Percentiles rank a stretch among this genome's conserved stretches.
phyloP scores from a whole-genome alignment of 2,888 invertebrate genomes.

The Lasioglossum vierecki region DNA sequence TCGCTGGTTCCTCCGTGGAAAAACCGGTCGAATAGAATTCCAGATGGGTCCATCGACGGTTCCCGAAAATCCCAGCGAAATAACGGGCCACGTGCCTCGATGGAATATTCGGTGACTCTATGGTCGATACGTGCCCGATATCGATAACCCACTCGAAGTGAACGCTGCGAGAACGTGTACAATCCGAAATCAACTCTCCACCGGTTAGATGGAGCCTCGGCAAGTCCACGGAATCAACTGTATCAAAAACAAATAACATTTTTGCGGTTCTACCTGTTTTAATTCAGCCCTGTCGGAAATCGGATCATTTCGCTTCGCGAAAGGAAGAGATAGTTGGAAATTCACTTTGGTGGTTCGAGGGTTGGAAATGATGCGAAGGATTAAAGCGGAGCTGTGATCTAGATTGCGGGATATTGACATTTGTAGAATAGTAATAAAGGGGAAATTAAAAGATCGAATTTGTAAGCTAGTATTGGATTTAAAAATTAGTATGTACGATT shows the following conservation, averaged over 20 bases:
- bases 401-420: neutral
- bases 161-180: neutral
- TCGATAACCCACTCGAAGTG: constrained; percentile 3
- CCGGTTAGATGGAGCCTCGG: neutral
- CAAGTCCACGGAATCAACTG: neutral
- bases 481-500: neutral
- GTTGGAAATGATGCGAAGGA: neutral
- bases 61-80: constrained; percentile 9
- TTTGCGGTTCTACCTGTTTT: neutral
- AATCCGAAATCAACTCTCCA: neutral
- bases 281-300: neutral
- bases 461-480: neutral
- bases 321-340: neutral
- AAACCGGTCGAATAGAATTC: neutral
- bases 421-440: neutral
- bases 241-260: neutral
- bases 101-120: constrained; percentile 8
- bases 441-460: neutral
- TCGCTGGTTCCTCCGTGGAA: neutral
- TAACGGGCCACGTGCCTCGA: constrained; percentile 19
- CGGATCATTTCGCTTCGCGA: neutral
- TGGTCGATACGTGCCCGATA: constrained; percentile 7
- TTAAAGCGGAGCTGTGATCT: neutral
- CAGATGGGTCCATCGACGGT: neutral
- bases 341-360: neutral